Base-by-base conservation (phyloP, 2,113 vertebrate species). In the Aleadryas rufinucha region DNA sequence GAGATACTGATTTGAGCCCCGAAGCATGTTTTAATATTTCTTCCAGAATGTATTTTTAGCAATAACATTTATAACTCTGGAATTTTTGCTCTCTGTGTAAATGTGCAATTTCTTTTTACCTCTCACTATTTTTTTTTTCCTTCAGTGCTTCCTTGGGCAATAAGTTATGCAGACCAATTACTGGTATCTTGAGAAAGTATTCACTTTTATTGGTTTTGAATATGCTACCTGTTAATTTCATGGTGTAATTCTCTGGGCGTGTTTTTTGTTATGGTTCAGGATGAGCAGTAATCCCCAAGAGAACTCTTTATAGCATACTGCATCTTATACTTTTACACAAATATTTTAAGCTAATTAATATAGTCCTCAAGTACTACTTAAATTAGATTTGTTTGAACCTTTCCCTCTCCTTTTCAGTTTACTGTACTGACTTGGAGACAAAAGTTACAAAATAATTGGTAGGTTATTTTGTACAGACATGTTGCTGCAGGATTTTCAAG, bases 31-130 rank as follows among this genome's bases (percentile, higher is more conserved):
- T 94, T 95, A 85, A 59, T 60, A 87, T 69, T 49, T 84, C 33
- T 90, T 80, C 26, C 50, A 91, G 42, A 83, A 77, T 66, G 19
- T 66, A 92, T 91, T 94, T 91, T 87, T 94, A 93, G 74, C 45
- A 82, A 24, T 79, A 95, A 45, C n/a, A 69, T 89, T 87, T 76
- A 44, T 76, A 96, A 68, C 31, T 78, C 64, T 27, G 9, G 47
- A 80, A 28, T 80, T 90, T 85, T 85, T 94, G 1, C 11, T 68
- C 7, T 54, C 70, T 76, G 6, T 50, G 16, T 65, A 83, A 94
- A 79, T 16, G 14, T 57, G 49, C 20, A 31, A 47, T 85, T 84
- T 72, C 49, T 87, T 87, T 79, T 94, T 59, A 69, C n/a, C 7
- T 69, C 54, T 69, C 54, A 23, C 20, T 82, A 15, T 68, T 71